Conservation (phyloP, 2,888 invertebrate species). For the Dugesia japonica region DNA sequence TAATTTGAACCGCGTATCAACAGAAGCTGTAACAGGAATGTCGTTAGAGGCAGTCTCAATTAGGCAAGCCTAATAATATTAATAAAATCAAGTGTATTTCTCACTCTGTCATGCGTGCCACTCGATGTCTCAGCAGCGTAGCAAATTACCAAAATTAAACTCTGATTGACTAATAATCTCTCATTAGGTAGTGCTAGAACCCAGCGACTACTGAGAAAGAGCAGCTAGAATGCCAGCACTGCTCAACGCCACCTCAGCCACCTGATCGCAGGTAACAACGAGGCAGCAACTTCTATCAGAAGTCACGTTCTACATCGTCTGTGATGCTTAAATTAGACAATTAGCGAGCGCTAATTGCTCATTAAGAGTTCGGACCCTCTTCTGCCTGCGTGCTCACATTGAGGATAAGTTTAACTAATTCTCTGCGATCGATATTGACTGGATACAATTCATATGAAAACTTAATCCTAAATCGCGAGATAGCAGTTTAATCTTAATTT, state of each 20-base stretch:
- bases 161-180: constrained; percentile 20
- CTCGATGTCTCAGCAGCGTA: constrained; percentile 5
- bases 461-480: constrained; percentile 2
- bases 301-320: constrained; percentile 20
- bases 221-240: constrained; percentile 20
- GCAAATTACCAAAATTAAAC: constrained; percentile 20
- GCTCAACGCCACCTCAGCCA: background rate
- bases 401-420: constrained; percentile 14
- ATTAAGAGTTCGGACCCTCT: constrained; percentile 20
- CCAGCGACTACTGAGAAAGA: constrained; percentile 1
- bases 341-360: background rate
- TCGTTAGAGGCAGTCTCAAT: constrained; percentile 16
- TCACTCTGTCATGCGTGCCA: constrained; percentile 20
- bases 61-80: constrained; percentile 20
- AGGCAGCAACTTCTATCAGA: constrained; percentile 16
- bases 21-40: background rate
- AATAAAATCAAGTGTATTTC: constrained; percentile 14
- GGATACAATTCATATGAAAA: background rate
- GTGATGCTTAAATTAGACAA: constrained; percentile 20
- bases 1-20: background rate
- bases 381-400: constrained; percentile 20
- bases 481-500: background rate
- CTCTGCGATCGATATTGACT: background rate
- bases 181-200: constrained; percentile 13
- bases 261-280: constrained; percentile 20